Base-by-base conservation (phyloP, 2,888 invertebrate species). In the Ceramica pisi region DNA sequence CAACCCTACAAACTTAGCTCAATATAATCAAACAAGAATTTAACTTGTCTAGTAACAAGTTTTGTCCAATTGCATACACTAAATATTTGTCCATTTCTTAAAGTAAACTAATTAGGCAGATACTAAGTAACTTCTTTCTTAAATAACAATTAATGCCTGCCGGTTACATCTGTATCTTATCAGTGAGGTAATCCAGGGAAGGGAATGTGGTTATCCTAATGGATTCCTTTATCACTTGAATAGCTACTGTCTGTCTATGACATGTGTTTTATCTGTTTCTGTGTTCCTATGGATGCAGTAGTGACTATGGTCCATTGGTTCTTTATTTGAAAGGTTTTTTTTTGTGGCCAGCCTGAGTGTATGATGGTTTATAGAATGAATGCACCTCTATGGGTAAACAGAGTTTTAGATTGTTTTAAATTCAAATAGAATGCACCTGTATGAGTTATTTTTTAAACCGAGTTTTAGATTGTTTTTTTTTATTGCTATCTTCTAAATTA, bases 201-300 rank as follows among this genome's bases (percentile, higher is more conserved):
- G 75, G 55, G 78, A 80, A 84, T 83, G 72, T 51, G 10, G 53
- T 50, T 67, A 59, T 65, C 56, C 78, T 84, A 83, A 83, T 83
- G 84, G 63, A 56, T 71, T 35, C 59, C 44, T 46, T 82, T 79
- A 82, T 76, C 79, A 64, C 48, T 60, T n/a, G 51, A 74, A 81
- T 67, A 61, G 64, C 59, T 70, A 51, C 44, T 8, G 57, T 61
- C 35, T 53, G 63, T 67, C 35, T 35, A 35, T 35, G 55, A 71
- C 26, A 59, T 55, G 44, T n/a, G 10, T 63, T 55, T 74, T 72
- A 77, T 75, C 77, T 69, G 57, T 66, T 63, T 7, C 50, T 64
- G 1, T 65, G 23, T 66, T 38, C 51, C 41, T 72, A 67, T 46
- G n/a, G 19, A 21, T 12, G 53, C 10, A 35, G 6, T 41, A 53